Evolutionary conservation across 2,888 invertebrate genomes (phyloP).

Genomic region (Ophion slaviceki): DNA sequence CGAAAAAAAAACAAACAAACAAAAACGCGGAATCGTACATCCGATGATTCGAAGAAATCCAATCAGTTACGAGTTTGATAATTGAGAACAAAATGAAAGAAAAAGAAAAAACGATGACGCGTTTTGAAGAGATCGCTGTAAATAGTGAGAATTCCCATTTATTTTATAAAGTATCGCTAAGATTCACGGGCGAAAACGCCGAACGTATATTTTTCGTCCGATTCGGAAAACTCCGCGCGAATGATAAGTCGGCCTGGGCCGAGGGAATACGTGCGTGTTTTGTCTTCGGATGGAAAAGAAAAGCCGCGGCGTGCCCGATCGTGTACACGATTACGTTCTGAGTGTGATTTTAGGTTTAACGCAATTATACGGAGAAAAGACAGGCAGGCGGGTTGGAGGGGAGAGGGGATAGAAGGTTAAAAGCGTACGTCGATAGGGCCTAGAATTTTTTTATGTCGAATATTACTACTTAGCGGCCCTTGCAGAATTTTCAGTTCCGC

Average conservation of each 20-base stretch:
- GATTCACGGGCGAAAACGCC: conserved; percentile 6
- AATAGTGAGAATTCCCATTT: conserved; percentile 59
- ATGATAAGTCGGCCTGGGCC: not conserved
- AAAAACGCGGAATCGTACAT: conserved; percentile 25
- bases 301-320: conserved; percentile 23
- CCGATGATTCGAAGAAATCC: conserved; percentile 26
- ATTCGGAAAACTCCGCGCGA: not conserved
- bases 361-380: conserved; percentile 26
- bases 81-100: conserved; percentile 19
- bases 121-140: conserved; percentile 56
- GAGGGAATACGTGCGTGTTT: conserved; percentile 4
- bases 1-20: conserved; percentile 20
- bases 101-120: conserved; percentile 25
- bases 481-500: conserved; percentile 50
- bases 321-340: conserved; percentile 75
- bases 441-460: conserved; percentile 56
- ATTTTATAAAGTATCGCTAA: conserved; percentile 47
- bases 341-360: conserved; percentile 81
- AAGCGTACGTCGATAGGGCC: conserved; percentile 50
- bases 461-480: conserved; percentile 36
- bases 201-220: conserved; percentile 11
- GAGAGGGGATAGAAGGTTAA: not conserved
- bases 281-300: conserved; percentile 22
- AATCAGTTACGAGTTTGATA: conserved; percentile 17
- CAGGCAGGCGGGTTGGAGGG: not conserved